These are phyloP conservation scores for Volucella inanis DNA, from an alignment of 2,888 invertebrate species.

Conservation along the genomic window DNA sequence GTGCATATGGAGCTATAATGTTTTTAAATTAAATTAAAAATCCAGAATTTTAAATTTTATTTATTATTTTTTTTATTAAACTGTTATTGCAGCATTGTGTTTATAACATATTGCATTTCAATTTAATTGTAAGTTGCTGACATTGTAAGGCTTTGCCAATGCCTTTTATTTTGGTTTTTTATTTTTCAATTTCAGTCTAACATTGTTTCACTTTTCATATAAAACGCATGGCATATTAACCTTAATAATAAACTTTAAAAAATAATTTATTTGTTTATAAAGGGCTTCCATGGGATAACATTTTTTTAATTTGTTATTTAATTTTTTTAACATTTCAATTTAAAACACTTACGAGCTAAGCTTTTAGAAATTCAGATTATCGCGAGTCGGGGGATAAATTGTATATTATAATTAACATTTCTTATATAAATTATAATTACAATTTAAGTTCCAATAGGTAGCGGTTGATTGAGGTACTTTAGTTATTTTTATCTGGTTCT, in stretches of 20 bases:
- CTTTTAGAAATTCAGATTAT: conserved; percentile 43
- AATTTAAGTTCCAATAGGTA: conserved; percentile 1
- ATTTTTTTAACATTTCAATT: conserved; percentile 14
- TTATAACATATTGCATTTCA: too few relatives aligned
- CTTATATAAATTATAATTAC: neutral
- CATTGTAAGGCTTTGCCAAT: conserved; percentile 47
- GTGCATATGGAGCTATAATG: too few relatives aligned
- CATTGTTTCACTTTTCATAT: conserved; percentile 45
- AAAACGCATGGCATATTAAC: conserved; percentile 23
- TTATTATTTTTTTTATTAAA: too few relatives aligned
- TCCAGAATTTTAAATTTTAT: too few relatives aligned
- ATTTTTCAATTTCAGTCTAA: conserved; percentile 68
- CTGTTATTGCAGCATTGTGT: too few relatives aligned
- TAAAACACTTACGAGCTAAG: conserved; percentile 38
- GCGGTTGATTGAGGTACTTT: conserved; percentile 35
- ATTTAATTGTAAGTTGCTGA: neutral
- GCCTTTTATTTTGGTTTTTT: conserved; percentile 18
- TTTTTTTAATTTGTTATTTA: conserved; percentile 2
- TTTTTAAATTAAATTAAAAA: too few relatives aligned
- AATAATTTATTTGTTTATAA: conserved; percentile 17
- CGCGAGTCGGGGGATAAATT: conserved; percentile 21
- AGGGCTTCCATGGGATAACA: conserved; percentile 2
- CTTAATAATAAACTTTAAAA: conserved; percentile 1
- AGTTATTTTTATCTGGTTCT: conserved; percentile 6
- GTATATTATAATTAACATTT: conserved; percentile 6